These are phyloP conservation scores for Lordiphosa mommai DNA, from an alignment of 1,140 invertebrate species.

Conservation along the genomic window DNA sequence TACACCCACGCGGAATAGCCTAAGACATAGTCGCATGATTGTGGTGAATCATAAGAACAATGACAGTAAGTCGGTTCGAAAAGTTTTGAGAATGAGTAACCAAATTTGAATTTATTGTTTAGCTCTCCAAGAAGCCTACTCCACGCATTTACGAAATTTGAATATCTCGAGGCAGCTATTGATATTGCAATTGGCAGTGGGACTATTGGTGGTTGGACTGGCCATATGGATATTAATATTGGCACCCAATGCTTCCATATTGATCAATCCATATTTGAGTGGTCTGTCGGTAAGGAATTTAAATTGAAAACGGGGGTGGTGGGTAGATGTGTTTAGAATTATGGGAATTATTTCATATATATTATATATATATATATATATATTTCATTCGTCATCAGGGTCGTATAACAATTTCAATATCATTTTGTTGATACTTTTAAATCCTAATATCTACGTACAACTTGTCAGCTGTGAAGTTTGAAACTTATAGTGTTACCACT, in stretches of 20 bases:
- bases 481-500: no score
- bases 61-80: slow-evolving; percentile 79
- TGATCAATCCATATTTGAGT: slow-evolving; percentile 85
- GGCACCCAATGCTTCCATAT: slow-evolving; percentile 82
- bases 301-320: no score
- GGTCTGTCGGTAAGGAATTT: slow-evolving; percentile 82
- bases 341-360: no score
- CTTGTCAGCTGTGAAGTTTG: no score
- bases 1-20: slow-evolving; percentile 85
- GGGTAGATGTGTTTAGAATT: no score
- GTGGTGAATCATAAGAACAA: slow-evolving; percentile 83
- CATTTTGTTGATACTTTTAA: no score
- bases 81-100: not conserved
- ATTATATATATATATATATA: no score
- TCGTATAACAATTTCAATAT: no score
- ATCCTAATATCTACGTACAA: no score
- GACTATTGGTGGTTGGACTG: slow-evolving; percentile 81
- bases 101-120: not conserved
- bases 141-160: slow-evolving; percentile 80
- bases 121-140: slow-evolving; percentile 58
- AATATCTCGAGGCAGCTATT: slow-evolving; percentile 82
- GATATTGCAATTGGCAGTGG: slow-evolving; percentile 82
- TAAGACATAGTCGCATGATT: slow-evolving; percentile 86
- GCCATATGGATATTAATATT: slow-evolving; percentile 83
- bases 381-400: no score